A percentile compares a stretch with the other conserved stretches of the same genome.
Evolutionary conservation across 2,888 invertebrate genomes (phyloP).

Genomic region (Polymixis lichenea): DNA sequence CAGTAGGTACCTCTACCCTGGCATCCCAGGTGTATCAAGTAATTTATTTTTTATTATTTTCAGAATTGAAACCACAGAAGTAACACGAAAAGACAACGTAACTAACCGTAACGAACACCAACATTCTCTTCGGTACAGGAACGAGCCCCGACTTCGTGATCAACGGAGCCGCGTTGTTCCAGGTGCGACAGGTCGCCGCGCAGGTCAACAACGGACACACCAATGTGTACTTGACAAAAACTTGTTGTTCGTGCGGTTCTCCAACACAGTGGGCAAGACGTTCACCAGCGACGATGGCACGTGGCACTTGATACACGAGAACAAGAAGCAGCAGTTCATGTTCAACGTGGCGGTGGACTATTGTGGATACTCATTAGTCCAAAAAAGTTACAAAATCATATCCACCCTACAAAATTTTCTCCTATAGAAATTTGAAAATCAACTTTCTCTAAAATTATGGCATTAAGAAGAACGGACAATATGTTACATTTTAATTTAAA

Average conservation of each 20-base stretch:
- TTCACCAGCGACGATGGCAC: slow-evolving; percentile 75
- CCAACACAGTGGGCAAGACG: slow-evolving; percentile 65
- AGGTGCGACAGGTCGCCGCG: slow-evolving; percentile 70
- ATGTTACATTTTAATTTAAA: too few species aligned
- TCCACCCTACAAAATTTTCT: too few species aligned
- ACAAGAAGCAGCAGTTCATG: slow-evolving; percentile 69
- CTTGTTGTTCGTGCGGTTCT: slow-evolving; percentile 71
- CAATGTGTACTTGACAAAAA: slow-evolving; percentile 68
- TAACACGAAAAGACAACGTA: slow-evolving; percentile 71
- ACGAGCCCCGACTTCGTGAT: slow-evolving; percentile 70
- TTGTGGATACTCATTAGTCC: too few species aligned
- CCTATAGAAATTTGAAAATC: too few species aligned
- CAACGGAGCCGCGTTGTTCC: slow-evolving; percentile 69
- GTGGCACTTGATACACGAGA: slow-evolving; percentile 74
- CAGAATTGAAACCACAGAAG: slow-evolving; percentile 71
- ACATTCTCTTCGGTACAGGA: slow-evolving; percentile 68
- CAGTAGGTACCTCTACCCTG: too few species aligned
- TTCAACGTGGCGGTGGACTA: slow-evolving; percentile 67
- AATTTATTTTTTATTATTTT: slow-evolving; percentile 16
- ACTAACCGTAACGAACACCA: slow-evolving; percentile 69
- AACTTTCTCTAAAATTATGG: too few species aligned
- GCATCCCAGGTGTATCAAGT: too few species aligned
- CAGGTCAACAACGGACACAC: slow-evolving; percentile 69
- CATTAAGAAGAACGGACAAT: too few species aligned
- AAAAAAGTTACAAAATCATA: too few species aligned